Percentiles rank a stretch among this genome's conserved stretches.
Conservation (phyloP, 2,113 vertebrate species). For the Podocnemis expansa region DNA sequence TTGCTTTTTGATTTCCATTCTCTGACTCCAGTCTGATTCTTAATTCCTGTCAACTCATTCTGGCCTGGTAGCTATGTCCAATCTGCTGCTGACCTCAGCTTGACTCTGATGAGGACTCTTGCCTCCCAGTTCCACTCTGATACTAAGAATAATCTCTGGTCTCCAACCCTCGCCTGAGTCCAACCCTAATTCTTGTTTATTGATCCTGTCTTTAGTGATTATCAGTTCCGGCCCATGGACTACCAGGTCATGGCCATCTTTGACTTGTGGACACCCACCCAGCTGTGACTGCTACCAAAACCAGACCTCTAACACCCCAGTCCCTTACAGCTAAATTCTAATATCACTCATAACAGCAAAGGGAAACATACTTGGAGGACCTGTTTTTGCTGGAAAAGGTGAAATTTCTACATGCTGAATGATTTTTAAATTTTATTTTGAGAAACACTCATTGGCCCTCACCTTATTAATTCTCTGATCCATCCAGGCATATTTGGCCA, state of each 20-base stretch:
- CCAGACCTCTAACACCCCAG: neutral
- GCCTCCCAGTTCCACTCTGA: neutral
- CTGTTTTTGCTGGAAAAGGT: slow-evolving; percentile 9
- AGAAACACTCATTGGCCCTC: neutral
- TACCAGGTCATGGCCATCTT: neutral
- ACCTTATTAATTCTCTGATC: neutral
- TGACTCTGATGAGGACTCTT: neutral
- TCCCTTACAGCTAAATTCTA: neutral
- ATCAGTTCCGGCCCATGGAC: neutral
- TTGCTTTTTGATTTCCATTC: no score
- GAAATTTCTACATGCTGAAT: neutral
- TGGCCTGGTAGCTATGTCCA: no score
- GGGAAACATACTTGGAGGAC: neutral
- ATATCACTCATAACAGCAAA: neutral
- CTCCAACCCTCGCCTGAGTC: neutral
- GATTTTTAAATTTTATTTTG: neutral
- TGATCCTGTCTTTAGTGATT: neutral
- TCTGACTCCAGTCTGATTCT: no score
- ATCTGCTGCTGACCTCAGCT: neutral
- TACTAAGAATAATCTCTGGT: neutral
- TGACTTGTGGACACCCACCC: neutral
- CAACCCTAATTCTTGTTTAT: neutral
- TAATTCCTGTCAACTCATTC: no score
- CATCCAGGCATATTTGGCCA: neutral
- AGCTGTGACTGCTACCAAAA: neutral